These are phyloP conservation scores for Ferdinandea cuprea DNA, from an alignment of 2,888 invertebrate genomes.

Conservation along the genomic window DNA sequence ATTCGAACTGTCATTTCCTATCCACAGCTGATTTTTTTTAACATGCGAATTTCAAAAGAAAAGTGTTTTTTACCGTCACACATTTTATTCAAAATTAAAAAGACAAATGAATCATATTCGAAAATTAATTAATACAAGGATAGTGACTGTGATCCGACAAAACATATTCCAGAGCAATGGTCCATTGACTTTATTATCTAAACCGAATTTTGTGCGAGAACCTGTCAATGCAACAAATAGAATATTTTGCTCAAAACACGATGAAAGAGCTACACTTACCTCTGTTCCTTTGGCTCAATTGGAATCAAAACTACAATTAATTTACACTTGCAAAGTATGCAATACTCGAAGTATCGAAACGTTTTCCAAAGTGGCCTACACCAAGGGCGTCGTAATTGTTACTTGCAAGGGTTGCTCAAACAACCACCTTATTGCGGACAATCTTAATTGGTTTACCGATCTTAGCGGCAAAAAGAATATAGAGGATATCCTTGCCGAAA, in stretches of 20 bases:
- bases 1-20: not conserved
- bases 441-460: slow-evolving; percentile 96
- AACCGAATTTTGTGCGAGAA: not conserved
- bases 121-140: slow-evolving; percentile 7
- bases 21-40: not conserved
- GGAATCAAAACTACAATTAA: slow-evolving; percentile 87
- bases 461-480: slow-evolving; percentile 91
- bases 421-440: slow-evolving; percentile 97
- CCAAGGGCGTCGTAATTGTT: slow-evolving; percentile 95
- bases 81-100: not conserved
- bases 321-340: slow-evolving; percentile 96
- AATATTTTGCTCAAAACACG: slow-evolving; percentile 25
- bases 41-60: slow-evolving; percentile 4
- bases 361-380: slow-evolving; percentile 93
- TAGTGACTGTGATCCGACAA: not conserved
- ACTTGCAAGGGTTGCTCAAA: slow-evolving; percentile 94
- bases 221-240: not conserved
- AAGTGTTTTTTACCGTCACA: not conserved
- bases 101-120: slow-evolving; percentile 37
- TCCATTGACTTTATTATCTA: not conserved
- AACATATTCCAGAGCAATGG: not conserved
- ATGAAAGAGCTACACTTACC: not conserved
- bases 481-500: slow-evolving; percentile 93
- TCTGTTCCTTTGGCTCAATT: slow-evolving; percentile 77
- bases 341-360: slow-evolving; percentile 89